Evolutionary conservation across 2,888 invertebrate species (phyloP).

Genomic region (Leptogaster cylindrica): DNA sequence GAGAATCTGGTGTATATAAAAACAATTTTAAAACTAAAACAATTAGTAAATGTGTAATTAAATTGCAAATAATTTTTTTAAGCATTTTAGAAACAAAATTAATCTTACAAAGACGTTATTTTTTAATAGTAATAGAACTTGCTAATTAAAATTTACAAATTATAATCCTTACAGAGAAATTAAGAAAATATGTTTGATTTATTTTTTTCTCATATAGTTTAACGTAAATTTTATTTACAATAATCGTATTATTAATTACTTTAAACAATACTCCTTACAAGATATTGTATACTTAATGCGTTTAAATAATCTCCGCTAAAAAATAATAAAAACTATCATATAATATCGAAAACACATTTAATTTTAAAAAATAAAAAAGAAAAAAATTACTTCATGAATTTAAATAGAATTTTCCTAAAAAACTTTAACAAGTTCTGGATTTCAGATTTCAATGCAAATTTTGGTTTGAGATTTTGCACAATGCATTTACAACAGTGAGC

Average conservation of each 20-base stretch:
- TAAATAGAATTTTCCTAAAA: background rate
- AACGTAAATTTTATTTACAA: background rate
- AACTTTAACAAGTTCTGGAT: background rate
- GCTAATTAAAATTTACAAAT: background rate
- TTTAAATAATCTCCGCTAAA: conserved; percentile 11
- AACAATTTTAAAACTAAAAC: conserved; percentile 15
- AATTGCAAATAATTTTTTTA: too few relatives aligned
- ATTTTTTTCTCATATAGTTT: background rate
- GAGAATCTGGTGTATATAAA: conserved; percentile 22
- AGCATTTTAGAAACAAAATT: too few relatives aligned
- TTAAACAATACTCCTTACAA: background rate
- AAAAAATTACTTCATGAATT: background rate
- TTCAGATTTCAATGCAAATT: background rate
- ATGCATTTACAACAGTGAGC: too few relatives aligned
- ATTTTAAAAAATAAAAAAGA: too few relatives aligned
- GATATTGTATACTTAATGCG: background rate
- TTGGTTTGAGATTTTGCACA: background rate
- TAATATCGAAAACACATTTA: conserved; percentile 12
- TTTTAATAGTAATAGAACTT: too few relatives aligned
- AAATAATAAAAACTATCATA: background rate
- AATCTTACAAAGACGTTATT: too few relatives aligned
- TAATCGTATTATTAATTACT: background rate
- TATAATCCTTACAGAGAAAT: background rate
- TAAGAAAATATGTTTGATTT: background rate
- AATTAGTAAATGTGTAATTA: conserved; percentile 27